These are phyloP conservation scores for Dallia pectoralis DNA, from an alignment of 2,797 vertebrate genomes.

Conservation along the genomic window DNA sequence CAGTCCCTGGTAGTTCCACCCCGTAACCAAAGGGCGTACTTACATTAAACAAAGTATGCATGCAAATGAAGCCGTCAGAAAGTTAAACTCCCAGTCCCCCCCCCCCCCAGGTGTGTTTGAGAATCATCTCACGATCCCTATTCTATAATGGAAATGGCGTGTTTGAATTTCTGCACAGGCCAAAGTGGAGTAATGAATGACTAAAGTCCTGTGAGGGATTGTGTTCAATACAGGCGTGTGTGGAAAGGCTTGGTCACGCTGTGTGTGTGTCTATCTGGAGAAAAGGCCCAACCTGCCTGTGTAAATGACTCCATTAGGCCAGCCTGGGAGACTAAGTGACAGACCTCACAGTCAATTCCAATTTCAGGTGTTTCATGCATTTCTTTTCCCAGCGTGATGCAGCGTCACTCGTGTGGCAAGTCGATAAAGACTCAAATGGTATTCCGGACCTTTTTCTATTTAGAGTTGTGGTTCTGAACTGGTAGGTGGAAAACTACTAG, in stretches of 20 bases:
- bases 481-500: too few species aligned
- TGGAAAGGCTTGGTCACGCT: neutral
- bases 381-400: neutral
- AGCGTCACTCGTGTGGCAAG: neutral
- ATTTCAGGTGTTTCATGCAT: constrained; percentile 12
- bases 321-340: neutral
- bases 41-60: neutral
- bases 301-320: constrained; percentile 3
- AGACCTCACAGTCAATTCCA: constrained; percentile 13
- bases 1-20: too few species aligned
- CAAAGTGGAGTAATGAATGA: neutral
- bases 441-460: neutral
- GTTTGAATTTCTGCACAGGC: neutral
- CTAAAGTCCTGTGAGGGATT: neutral
- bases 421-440: neutral
- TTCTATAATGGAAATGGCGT: neutral
- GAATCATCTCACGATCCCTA: neutral
- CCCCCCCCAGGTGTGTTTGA: neutral
- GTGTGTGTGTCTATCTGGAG: neutral
- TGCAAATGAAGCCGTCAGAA: neutral
- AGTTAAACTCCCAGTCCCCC: neutral
- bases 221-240: neutral
- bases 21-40: neutral
- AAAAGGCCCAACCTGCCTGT: neutral
- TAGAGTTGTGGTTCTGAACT: neutral